phyloP scores from a whole-genome alignment of 2,888 invertebrate genomes.

The Tigriopus californicus region DNA sequence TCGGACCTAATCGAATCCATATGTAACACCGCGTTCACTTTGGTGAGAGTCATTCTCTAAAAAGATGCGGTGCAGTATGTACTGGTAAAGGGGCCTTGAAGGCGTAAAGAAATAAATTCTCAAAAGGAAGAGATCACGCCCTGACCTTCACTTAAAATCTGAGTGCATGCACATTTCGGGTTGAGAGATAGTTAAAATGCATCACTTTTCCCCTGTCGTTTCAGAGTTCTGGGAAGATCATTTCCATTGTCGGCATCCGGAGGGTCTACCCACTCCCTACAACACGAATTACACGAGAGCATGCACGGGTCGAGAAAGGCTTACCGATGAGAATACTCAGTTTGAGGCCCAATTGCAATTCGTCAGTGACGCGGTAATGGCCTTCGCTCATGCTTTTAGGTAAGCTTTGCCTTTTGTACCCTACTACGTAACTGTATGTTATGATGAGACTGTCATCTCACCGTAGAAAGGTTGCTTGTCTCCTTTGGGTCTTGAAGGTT shows the following conservation, averaged over 20 bases:
- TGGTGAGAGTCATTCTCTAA: no score
- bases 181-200: neutral
- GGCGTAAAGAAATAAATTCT: no score
- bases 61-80: no score
- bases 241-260: constrained; percentile 68
- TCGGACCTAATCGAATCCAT: no score
- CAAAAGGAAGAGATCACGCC: no score
- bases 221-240: constrained; percentile 88
- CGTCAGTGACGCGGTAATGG: constrained; percentile 87
- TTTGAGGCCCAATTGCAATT: constrained; percentile 88
- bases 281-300: constrained; percentile 46
- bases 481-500: neutral
- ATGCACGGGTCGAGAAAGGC: constrained; percentile 58
- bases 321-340: constrained; percentile 54
- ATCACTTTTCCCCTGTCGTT: constrained; percentile 21
- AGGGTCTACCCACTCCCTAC: constrained; percentile 59
- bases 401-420: constrained; percentile 17
- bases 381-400: constrained; percentile 64
- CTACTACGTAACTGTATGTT: no score
- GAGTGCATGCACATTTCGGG: no score
- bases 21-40: no score
- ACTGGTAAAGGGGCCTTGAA: no score
- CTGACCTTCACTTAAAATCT: no score
- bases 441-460: neutral
- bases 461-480: neutral